A percentile compares a stretch with the other conserved stretches of the same genome.
Conservation (phyloP, 2,797 vertebrate species). For the Sciurus carolinensis region DNA sequence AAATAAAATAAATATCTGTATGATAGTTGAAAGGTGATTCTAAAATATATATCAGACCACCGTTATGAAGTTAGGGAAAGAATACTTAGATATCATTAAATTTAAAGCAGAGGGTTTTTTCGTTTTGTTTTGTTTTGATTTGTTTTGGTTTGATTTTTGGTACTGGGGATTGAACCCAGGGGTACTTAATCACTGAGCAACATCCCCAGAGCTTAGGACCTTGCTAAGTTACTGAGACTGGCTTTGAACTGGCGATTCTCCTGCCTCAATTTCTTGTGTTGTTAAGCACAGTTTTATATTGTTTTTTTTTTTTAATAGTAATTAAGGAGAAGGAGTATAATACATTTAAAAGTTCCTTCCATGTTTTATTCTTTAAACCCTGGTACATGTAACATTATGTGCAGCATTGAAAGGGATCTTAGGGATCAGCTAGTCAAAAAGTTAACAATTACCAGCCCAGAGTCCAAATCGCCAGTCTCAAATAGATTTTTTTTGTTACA, state of each 20-base stretch:
- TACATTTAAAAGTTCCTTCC: background rate
- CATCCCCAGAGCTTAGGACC: too few species aligned
- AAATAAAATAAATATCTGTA: background rate
- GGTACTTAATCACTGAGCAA: too few species aligned
- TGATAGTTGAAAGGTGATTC: conserved; percentile 6
- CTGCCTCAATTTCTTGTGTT: too few species aligned
- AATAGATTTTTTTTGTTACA: background rate
- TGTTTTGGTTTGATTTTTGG: too few species aligned
- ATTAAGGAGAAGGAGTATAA: background rate
- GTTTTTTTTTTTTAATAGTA: conserved; percentile 28
- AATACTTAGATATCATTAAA: background rate
- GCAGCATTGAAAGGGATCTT: conserved; percentile 33
- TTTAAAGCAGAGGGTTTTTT: background rate
- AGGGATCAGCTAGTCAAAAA: conserved; percentile 21
- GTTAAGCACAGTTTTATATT: background rate
- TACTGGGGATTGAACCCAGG: too few species aligned
- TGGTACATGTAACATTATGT: background rate
- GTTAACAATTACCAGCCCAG: background rate
- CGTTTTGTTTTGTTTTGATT: too few species aligned
- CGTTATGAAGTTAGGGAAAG: background rate
- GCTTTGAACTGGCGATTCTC: too few species aligned
- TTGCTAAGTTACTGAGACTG: too few species aligned
- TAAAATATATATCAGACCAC: background rate
- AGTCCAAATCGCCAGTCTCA: background rate
- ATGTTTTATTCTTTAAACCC: conserved; percentile 8